Conservation (phyloP, 1,140 invertebrate genomes). For the Samia ricini region DNA sequence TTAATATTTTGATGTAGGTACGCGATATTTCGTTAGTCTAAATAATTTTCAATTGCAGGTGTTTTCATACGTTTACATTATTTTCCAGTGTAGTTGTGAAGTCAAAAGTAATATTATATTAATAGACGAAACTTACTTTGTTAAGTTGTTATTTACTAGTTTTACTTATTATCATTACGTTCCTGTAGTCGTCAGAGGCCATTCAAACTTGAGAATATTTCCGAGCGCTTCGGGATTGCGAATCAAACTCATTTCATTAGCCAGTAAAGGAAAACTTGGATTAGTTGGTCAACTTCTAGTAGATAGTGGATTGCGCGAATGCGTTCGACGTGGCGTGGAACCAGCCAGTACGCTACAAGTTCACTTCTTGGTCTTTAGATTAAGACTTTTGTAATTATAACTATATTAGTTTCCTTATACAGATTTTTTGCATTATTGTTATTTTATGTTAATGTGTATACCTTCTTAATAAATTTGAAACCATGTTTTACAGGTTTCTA, state of each 20-base stretch:
- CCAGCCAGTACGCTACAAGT: slow-evolving; percentile 27
- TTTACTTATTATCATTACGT: neutral
- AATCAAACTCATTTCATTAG: slow-evolving; percentile 76
- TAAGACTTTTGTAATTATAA: slow-evolving; percentile 17
- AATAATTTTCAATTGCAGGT: too few species aligned
- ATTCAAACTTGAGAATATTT: slow-evolving; percentile 43
- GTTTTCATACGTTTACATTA: too few species aligned
- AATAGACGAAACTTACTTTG: neutral
- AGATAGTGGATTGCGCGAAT: slow-evolving; percentile 41
- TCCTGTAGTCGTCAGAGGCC: slow-evolving; percentile 4
- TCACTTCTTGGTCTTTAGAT: slow-evolving; percentile 4
- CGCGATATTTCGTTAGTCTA: too few species aligned
- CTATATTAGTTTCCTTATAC: slow-evolving; percentile 5
- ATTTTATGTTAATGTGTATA: too few species aligned
- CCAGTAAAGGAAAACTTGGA: slow-evolving; percentile 72
- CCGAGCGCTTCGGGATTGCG: slow-evolving; percentile 54
- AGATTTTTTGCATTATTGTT: neutral
- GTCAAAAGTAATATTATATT: neutral
- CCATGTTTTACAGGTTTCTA: too few species aligned
- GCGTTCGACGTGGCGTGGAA: slow-evolving; percentile 35
- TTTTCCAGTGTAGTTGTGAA: too few species aligned
- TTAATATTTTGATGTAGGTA: too few species aligned
- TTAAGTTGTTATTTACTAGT: neutral
- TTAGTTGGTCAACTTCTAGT: slow-evolving; percentile 73
- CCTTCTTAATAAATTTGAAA: too few species aligned